These are phyloP conservation scores for Rachycentron canadum DNA, from an alignment of 2,797 vertebrate species.

Conservation along the genomic window DNA sequence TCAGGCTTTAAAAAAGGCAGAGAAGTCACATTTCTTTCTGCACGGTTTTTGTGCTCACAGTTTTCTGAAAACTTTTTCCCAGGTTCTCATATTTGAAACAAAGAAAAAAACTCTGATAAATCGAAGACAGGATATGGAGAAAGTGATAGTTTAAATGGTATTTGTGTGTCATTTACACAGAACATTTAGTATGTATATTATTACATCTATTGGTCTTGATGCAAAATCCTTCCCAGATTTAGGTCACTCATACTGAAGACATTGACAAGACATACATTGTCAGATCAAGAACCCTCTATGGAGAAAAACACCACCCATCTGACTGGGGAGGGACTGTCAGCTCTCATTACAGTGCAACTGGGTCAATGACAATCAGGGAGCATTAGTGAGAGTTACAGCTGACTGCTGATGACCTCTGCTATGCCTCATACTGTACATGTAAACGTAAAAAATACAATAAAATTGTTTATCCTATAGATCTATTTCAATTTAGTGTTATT, in stretches of 20 bases:
- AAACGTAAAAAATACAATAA: too few relatives aligned
- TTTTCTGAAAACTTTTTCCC: slow-evolving; percentile 29
- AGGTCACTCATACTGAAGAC: slow-evolving; percentile 36
- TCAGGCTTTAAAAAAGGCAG: slow-evolving; percentile 1
- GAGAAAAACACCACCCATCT: slow-evolving; percentile 19
- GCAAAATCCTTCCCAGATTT: slow-evolving; percentile 14
- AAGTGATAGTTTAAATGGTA: background rate
- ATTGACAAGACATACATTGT: slow-evolving; percentile 46
- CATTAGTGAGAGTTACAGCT: slow-evolving; percentile 31
- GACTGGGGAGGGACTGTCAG: slow-evolving; percentile 27
- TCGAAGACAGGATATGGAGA: background rate
- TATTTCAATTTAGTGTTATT: background rate
- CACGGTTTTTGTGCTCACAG: background rate
- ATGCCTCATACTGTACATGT: slow-evolving; percentile 8
- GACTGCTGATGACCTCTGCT: slow-evolving; percentile 48
- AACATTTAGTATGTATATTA: background rate
- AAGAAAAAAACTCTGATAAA: background rate
- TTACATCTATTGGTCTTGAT: background rate
- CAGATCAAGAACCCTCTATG: slow-evolving; percentile 36
- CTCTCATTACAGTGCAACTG: slow-evolving; percentile 52
- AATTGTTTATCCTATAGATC: slow-evolving; percentile 6
- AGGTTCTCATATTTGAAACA: background rate
- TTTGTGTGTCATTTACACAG: background rate
- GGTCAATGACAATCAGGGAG: slow-evolving; percentile 61
- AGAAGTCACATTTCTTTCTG: background rate